Base-by-base conservation (phyloP, 2,888 invertebrate genomes). In the Chalcosyrphus nemorum region DNA sequence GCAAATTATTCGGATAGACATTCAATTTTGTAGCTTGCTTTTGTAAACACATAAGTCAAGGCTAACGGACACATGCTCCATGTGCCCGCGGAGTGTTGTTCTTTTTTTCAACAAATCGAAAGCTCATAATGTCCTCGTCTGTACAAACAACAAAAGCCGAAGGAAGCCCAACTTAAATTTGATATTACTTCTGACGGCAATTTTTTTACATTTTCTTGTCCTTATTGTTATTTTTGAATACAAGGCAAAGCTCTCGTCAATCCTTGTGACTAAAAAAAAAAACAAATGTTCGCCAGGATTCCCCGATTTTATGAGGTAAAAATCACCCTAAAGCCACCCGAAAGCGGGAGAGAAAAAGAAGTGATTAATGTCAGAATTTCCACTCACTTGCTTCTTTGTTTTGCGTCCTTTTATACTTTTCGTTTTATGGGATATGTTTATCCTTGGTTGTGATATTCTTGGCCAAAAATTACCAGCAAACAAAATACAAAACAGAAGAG, bases 281-380 rank as follows among this genome's bases (percentile, higher is more conserved):
- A 47, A 47, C 19, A 5, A 43, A n/a, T 29, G 4, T 54, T 54
- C 15, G 11, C 50, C 2, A 6, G 38, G 38, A 54, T 43, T 68
- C 41, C 9, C 24, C 19, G 35, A 47, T 35, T 70, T 57, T 57
- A 47, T 47, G 56, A 70, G 32, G 47, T 57, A 57, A 35, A 57
- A 70, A 68, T 57, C 35, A 13, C 27, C 70, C 57, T 17, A 27
- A 57, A 47, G 57, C 70, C 47, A 47, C 35, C 45, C n/a, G n/a
- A n/a, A n/a, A n/a, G n/a, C n/a, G n/a, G n/a, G n/a, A n/a, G n/a
- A 24, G 54, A 35, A n/a, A 47, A 4, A 3, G 15, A 45, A 45
- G 70, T 70, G 70, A 70, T 70, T 70, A 70, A 70, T 70, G 57
- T 57, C 70, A 57, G 57, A 57, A 57, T 57, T 57, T 47, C 47